Percentiles rank a stretch among this genome's conserved stretches.
Evolutionary conservation across 2,797 vertebrate genomes (phyloP).

Genomic region (Liasis olivaceus): DNA sequence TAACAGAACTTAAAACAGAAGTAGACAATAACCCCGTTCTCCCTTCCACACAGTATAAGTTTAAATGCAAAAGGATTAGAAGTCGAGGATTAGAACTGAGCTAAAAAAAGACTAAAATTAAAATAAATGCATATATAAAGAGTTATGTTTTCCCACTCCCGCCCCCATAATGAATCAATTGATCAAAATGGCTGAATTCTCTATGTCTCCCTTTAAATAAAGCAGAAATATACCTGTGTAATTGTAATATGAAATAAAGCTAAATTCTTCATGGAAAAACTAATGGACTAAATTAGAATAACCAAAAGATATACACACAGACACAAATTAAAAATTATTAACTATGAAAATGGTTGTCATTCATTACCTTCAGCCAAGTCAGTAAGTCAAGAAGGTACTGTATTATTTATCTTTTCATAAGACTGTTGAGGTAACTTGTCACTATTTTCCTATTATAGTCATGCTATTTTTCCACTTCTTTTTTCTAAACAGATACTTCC

Average conservation of each 20-base stretch:
- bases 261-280: background rate
- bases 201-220: background rate
- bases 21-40: no score
- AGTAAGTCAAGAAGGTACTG: slow-evolving; percentile 12
- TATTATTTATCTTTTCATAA: slow-evolving; percentile 11
- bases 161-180: background rate
- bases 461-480: background rate
- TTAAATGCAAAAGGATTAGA: no score
- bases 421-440: background rate
- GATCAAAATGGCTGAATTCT: background rate
- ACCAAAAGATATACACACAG: background rate
- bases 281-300: slow-evolving; percentile 18
- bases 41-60: no score
- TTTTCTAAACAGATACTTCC: background rate
- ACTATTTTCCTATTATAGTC: background rate
- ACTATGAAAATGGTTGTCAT: slow-evolving; percentile 3
- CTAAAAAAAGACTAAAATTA: background rate
- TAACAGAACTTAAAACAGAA: no score
- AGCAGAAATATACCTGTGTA: background rate
- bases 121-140: no score
- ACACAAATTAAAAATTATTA: background rate
- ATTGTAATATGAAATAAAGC: background rate
- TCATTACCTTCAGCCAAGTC: slow-evolving; percentile 8
- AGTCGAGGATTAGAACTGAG: background rate
- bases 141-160: no score